These are phyloP conservation scores for Prionailurus viverrinus DNA, from an alignment of 2,113 vertebrate genomes.

Conservation along the genomic window DNA sequence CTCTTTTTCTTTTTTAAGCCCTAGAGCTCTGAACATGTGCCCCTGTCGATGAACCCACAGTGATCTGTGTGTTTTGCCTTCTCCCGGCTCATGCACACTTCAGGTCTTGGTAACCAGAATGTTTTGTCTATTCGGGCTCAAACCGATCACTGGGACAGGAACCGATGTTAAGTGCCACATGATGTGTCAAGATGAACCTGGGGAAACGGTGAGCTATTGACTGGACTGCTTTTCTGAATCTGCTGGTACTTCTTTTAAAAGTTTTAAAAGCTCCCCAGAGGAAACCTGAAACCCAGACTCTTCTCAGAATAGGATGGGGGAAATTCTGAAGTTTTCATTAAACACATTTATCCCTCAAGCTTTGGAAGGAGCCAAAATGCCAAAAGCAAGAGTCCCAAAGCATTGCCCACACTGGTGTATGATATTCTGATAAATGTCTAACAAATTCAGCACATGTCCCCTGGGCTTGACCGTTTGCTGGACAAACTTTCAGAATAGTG, in stretches of 20 bases:
- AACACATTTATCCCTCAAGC: neutral
- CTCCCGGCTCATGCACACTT: constrained; percentile 51
- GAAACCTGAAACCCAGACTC: neutral
- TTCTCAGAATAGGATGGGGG: neutral
- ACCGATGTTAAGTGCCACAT: neutral
- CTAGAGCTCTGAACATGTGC: neutral
- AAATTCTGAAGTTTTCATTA: constrained; percentile 5
- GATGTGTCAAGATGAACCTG: neutral
- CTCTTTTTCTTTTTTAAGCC: constrained; percentile 31
- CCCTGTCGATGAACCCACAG: neutral
- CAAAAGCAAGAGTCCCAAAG: constrained; percentile 31
- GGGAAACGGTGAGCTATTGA: neutral
- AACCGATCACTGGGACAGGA: constrained; percentile 18
- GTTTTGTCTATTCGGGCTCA: constrained; percentile 70
- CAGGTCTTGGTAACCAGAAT: constrained; percentile 67
- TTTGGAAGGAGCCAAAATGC: neutral
- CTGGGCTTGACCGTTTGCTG: neutral
- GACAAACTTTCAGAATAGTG: neutral
- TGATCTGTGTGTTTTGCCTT: neutral
- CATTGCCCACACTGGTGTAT: neutral
- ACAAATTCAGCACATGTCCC: neutral
- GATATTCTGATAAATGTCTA: neutral
- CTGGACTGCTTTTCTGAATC: constrained; percentile 6
- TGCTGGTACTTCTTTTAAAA: neutral
- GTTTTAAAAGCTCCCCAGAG: constrained; percentile 46